Percentiles rank a stretch among this genome's conserved stretches.
phyloP scores from a whole-genome alignment of 2,797 vertebrate genomes.

The Xenops minutus region DNA sequence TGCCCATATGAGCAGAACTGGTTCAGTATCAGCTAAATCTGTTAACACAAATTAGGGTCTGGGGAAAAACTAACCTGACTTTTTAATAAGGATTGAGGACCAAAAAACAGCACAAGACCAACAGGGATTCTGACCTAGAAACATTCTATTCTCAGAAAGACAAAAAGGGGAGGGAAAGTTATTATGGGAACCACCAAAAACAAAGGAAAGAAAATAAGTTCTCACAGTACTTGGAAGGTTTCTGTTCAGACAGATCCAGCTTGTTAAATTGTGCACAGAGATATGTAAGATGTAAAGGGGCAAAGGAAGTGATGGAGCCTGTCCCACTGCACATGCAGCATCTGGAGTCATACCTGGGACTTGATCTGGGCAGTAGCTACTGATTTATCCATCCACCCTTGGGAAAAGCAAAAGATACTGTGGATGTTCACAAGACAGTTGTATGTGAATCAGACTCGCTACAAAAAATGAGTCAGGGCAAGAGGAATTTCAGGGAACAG shows the following conservation, averaged over 20 bases:
- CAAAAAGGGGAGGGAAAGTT: neutral
- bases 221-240: neutral
- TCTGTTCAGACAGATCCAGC: neutral
- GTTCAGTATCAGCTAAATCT: slow-evolving; percentile 46
- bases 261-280: neutral
- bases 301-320: neutral
- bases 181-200: neutral
- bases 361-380: neutral
- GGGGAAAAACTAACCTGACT: slow-evolving; percentile 19
- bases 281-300: neutral
- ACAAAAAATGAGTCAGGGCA: slow-evolving; percentile 4
- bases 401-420: neutral
- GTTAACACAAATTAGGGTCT: slow-evolving; percentile 34
- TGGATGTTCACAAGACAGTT: neutral
- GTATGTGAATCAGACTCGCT: neutral
- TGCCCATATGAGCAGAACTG: neutral
- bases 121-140: slow-evolving; percentile 49
- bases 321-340: neutral
- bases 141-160: slow-evolving; percentile 1
- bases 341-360: neutral
- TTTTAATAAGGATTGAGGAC: slow-evolving; percentile 9
- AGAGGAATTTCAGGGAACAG: slow-evolving; percentile 16
- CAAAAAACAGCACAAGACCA: slow-evolving; percentile 1
- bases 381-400: neutral
- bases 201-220: neutral